Base-by-base conservation (phyloP, 2,113 vertebrate species). In the Pangasianodon hypophthalmus region DNA sequence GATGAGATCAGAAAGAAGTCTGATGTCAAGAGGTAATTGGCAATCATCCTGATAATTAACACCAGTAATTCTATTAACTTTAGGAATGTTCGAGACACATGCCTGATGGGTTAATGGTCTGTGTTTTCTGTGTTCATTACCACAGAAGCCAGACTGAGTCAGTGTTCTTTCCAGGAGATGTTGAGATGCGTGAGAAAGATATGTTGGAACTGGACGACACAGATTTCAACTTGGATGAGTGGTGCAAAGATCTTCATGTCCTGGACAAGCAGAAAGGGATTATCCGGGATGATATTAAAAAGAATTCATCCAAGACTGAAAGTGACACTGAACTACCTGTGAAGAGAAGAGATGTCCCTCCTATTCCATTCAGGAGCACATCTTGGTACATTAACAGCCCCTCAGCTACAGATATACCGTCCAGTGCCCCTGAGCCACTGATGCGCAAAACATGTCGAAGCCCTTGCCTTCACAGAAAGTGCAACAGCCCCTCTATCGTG, bases 1-100 rank as follows among this genome's bases (percentile, higher is more conserved):
- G 97, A 99, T 92, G 97, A 98, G 96, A 97, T 98, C 91, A 95
- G 92, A 92, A 97, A 95, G 94, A 97, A 92, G 92, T 95, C 96
- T 92, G 95, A 95, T 88, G 92, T 94, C 48, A 96, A 93, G 95
- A 97, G 97, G 98, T 99, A 96, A 92, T 86, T 86, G 67, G 92
- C 85, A 69, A 75, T 32, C 19, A 58, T 80, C 46, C 73, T 37
- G 24, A 83, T 83, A 67, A 52, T 88, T 44, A 75, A 69, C 41
- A 79, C 73, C 44, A 58, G 41, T 86, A 88, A 54, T 58, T 87
- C 81, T 32, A 24, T 89, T 58, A 81, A 52, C 18, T 84, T 83
- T 41, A 71, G 14, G 48, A 89, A 84, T 62, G 50, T 41, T 80
- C 83, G 46, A 50, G 9, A 75, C 69, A 54, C 64, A 46, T 81